Evolutionary conservation across 2,888 invertebrate genomes (phyloP), one percentile per base, ranked within the genome.

Genomic region (Lasioglossum lativentre): DNA sequence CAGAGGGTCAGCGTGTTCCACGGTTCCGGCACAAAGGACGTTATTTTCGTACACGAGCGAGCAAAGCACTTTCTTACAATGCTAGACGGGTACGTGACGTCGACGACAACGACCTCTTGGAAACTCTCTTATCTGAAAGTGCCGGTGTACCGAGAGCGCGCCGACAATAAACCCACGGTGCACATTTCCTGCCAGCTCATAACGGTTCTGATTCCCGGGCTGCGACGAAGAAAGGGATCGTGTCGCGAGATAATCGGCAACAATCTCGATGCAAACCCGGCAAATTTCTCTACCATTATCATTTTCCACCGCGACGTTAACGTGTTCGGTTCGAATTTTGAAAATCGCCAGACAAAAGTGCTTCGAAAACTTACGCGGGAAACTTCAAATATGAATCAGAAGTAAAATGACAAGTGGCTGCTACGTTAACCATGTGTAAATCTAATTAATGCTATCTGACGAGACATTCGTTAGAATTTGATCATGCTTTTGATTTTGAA

Each of bases 101-200:
- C 78, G 77, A 74, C 82, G 88, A 78, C 79, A 82, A 88, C 80
- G 87, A 87, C 79, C 83, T 79, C 81, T 63, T 82, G 80, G 81
- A 81, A 89, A 78, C 77, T 84, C 82, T 79, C 75, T 89, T 89
- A 89, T 89, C 87, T 87, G 87, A 77, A 83, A 89, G 81, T 78
- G 77, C 79, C 73, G 68, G 79, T 83, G 86, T 81, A 68, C 77
- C 74, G 82, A 45, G 78, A 45, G 78, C 80, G 75, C 76, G 66
- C 72, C 70, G 68, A 74, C 85, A 85, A 89, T 89, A 89, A 89
- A 89, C 66, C 82, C 82, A 71, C 59, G 63, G 78, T 38, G 80
- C 82, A 56, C 86, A 66, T 82, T 89, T 87, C 77, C 80, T 71
- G 71, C 66, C 56, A 30, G 63, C 30, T 66, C 52, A 40, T 86